Evolutionary conservation across 2,797 vertebrate genomes (phyloP), one percentile per base, ranked within the genome.

Genomic region (Holocentrus rufus): DNA sequence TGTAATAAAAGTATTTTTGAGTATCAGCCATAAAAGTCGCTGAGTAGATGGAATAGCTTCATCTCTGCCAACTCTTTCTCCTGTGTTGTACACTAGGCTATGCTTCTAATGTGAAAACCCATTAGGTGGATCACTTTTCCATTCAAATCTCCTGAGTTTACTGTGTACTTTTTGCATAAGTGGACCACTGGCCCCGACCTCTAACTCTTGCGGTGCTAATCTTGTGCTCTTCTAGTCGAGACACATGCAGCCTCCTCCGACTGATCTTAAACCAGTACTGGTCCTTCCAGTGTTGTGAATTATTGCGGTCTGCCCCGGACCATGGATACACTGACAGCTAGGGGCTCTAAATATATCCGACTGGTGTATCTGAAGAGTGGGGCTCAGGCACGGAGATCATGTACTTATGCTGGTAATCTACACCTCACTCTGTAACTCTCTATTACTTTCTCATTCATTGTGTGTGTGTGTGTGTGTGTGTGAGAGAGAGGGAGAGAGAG

Each of bases 301-400:
- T 77, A 92, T 88, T 89, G 85, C 64, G 81, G 80, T 84, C 90
- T 91, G 87, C 88, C 86, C 78, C 81, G 82, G 71, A 85, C 81
- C 92, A 89, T 91, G 81, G 92, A 92, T 89, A 93, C 88, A 89
- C 87, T 7, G 31, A 68, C 82, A 84, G 84, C 85, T 61, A 72
- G 77, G 74, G 82, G 79, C 74, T 90, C 91, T 92, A 94, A 92
- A 94, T 92, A 93, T 93, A 92, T 89, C 90, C 73, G 74, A 70
- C 77, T 82, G 75, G 82, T 84, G 90, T 87, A 85, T 88, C 82
- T 91, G 78, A 85, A 85, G 76, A 79, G 53, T 60, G 50, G 65
- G 31, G 77, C 68, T 87, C 78, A 72, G 84, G 80, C 85, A 88
- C 79, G 82, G 77, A 87, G 86, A 87, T 88, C 80, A 84, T 87